Evolutionary conservation across 2,113 vertebrate genomes (phyloP).

Genomic region (Gymnorhina tibicen): DNA sequence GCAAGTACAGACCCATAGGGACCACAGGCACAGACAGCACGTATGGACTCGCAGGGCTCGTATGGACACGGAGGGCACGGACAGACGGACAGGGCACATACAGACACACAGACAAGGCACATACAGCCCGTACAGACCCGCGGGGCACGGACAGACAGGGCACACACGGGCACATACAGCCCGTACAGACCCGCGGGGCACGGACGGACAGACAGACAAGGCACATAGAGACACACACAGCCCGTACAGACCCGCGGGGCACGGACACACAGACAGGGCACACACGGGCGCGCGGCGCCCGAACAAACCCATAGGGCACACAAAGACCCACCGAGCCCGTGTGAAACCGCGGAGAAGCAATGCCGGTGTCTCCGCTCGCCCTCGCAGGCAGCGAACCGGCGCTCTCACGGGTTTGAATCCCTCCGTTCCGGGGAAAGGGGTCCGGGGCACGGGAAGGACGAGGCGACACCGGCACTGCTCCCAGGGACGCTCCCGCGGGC

Average conservation of each 20-base stretch:
- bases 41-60: neutral
- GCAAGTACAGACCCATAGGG: neutral
- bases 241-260: too few species aligned
- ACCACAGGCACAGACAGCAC: too few species aligned
- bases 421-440: neutral
- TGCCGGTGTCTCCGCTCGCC: fast-evolving
- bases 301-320: neutral
- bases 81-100: neutral
- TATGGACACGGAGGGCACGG: too few species aligned
- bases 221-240: too few species aligned
- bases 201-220: neutral
- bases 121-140: too few species aligned
- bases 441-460: neutral
- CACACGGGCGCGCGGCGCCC: neutral
- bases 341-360: neutral
- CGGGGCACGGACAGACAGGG: neutral
- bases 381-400: neutral
- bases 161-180: too few species aligned
- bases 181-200: too few species aligned
- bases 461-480: too few species aligned
- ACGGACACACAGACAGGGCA: too few species aligned
- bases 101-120: too few species aligned
- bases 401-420: neutral
- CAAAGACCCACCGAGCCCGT: neutral
- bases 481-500: too few species aligned